Percentiles rank a stretch among this genome's conserved stretches.
Conservation (phyloP, 2,888 invertebrate species). For the Leucophenga maculata region DNA sequence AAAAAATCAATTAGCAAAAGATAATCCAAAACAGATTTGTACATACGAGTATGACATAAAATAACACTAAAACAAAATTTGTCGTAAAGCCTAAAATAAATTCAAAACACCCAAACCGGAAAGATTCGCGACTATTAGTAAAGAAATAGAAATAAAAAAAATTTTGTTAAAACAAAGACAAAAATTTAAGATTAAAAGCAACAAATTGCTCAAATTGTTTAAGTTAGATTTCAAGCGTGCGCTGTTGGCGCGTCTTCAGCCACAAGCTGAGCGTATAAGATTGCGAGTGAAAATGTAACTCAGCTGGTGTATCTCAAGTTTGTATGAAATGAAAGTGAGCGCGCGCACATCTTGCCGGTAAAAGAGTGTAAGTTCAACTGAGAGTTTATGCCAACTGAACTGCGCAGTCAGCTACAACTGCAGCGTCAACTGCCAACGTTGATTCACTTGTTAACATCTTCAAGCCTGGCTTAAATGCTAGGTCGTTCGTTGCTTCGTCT, state of each 20-base stretch:
- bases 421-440: not conserved
- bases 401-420: not conserved
- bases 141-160: conserved; percentile 22
- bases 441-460: conserved; percentile 59
- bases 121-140: conserved; percentile 17
- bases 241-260: not conserved
- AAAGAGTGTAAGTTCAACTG: not conserved
- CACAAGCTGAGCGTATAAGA: not conserved
- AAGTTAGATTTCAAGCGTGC: not conserved
- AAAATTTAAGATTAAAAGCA: not conserved
- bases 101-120: conserved; percentile 18
- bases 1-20: conserved; percentile 25
- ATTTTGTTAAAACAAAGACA: not conserved
- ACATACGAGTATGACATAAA: not conserved
- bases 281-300: not conserved
- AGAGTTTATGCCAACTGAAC: conserved; percentile 26
- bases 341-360: not conserved
- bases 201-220: too few species aligned
- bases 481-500: conserved; percentile 36
- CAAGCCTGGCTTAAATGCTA: conserved; percentile 13
- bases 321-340: conserved; percentile 19
- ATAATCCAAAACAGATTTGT: conserved; percentile 1
- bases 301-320: too few species aligned
- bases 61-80: conserved; percentile 40
- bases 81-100: conserved; percentile 43